Evolutionary conservation across 2,888 invertebrate species (phyloP).

Genomic region (Cepaea hortensis): DNA sequence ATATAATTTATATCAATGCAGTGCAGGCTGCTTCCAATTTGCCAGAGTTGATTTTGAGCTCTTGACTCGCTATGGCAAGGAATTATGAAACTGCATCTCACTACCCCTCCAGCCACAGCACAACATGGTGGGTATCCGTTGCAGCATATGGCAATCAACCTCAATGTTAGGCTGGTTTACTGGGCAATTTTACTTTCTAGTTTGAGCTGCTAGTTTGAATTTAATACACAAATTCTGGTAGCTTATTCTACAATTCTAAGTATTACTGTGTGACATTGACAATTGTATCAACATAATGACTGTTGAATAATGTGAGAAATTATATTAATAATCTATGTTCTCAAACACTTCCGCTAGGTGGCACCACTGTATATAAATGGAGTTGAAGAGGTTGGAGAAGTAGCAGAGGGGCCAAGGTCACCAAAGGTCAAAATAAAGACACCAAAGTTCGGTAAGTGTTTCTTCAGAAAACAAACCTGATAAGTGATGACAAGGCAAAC

Average conservation of each 20-base stretch:
- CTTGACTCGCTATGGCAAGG: too few relatives aligned
- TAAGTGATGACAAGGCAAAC: too few relatives aligned
- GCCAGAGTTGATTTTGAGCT: too few relatives aligned
- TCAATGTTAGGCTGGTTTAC: too few relatives aligned
- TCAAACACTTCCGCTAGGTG: not conserved
- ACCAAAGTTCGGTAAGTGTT: constrained; percentile 28
- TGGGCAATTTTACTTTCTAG: too few relatives aligned
- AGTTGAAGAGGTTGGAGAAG: not conserved
- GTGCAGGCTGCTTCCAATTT: too few relatives aligned
- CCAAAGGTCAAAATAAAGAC: constrained; percentile 11
- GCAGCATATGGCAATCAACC: too few relatives aligned
- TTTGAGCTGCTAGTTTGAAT: not conserved
- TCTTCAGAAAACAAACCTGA: too few relatives aligned
- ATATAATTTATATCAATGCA: too few relatives aligned
- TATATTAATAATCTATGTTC: not conserved
- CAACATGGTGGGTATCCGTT: too few relatives aligned
- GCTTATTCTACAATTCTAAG: not conserved
- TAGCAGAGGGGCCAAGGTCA: constrained; percentile 33
- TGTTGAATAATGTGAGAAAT: not conserved
- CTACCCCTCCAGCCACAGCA: too few relatives aligned
- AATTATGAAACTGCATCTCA: too few relatives aligned
- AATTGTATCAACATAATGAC: not conserved
- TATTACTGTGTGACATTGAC: not conserved
- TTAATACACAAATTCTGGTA: not conserved
- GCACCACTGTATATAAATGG: constrained; percentile 9